Conservation (phyloP, 2,888 invertebrate genomes). For the Teleiodes luculella region DNA sequence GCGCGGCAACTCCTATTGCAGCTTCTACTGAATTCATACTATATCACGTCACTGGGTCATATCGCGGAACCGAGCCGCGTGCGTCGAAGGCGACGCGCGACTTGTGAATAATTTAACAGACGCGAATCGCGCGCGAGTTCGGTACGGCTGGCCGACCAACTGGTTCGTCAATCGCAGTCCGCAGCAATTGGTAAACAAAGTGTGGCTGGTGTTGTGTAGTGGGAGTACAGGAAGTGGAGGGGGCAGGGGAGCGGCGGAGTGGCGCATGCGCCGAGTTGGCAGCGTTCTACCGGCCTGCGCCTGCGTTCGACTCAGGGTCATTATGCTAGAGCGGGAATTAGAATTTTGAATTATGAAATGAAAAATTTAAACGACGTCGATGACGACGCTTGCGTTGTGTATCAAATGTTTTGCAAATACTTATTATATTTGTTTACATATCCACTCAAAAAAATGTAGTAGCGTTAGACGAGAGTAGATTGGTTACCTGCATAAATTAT, state of each 20-base stretch:
- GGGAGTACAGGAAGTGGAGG: constrained; percentile 83
- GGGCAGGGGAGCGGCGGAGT: constrained; percentile 92
- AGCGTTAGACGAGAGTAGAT: too few species aligned
- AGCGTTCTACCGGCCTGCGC: constrained; percentile 82
- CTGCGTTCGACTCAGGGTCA: constrained; percentile 84
- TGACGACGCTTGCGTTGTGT: too few species aligned
- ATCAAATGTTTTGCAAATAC: too few species aligned
- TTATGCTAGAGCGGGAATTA: constrained; percentile 36
- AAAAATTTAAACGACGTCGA: too few species aligned
- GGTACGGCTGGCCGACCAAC: constrained; percentile 79
- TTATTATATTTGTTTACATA: too few species aligned
- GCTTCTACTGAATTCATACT: constrained; percentile 68
- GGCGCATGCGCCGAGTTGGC: constrained; percentile 88
- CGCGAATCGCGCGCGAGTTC: constrained; percentile 89
- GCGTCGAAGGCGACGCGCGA: constrained; percentile 69
- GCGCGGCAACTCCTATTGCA: constrained; percentile 64
- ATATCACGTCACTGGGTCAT: constrained; percentile 74
- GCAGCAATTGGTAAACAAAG: constrained; percentile 75
- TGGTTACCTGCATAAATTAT: too few species aligned
- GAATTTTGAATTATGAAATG: too few species aligned
- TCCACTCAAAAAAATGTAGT: too few species aligned
- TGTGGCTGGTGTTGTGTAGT: constrained; percentile 50
- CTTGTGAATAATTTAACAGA: constrained; percentile 51
- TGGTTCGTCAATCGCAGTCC: constrained; percentile 73
- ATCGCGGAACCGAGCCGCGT: constrained; percentile 65